These are phyloP conservation scores for Aporrectodea caliginosa DNA, from an alignment of 1,140 invertebrate species.

Conservation along the genomic window DNA sequence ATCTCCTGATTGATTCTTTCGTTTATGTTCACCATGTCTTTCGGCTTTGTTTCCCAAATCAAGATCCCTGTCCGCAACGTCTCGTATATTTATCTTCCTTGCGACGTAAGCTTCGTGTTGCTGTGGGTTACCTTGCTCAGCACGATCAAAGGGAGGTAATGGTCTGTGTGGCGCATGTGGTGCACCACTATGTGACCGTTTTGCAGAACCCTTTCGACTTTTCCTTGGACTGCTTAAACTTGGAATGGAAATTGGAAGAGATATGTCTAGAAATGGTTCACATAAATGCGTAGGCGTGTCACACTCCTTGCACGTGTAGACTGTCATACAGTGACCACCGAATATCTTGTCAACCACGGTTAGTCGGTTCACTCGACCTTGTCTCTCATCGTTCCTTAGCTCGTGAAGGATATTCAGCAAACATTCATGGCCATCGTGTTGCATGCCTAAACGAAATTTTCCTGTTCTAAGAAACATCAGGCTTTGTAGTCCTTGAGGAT, in stretches of 20 bases:
- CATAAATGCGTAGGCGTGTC: not conserved
- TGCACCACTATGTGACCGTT: no score
- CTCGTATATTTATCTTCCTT: no score
- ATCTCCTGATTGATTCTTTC: no score
- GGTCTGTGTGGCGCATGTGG: no score
- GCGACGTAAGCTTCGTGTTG: not conserved
- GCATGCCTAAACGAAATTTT: not conserved
- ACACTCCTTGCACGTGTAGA: not conserved
- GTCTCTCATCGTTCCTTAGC: not conserved
- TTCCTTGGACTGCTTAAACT: not conserved
- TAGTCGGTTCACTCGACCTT: not conserved
- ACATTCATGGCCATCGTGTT: not conserved
- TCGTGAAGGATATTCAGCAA: not conserved
- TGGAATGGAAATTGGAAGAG: not conserved
- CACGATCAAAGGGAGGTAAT: no score
- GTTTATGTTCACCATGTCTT: no score
- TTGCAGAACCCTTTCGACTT: not conserved
- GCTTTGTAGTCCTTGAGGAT: no score
- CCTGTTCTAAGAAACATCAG: no score
- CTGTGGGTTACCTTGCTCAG: no score
- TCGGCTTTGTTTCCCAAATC: no score
- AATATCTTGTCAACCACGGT: not conserved
- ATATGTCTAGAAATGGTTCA: not conserved
- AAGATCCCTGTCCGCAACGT: no score
- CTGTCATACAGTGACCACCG: not conserved